These are phyloP conservation scores for Ceriagrion tenellum DNA, from an alignment of 2,888 invertebrate genomes.

Conservation along the genomic window DNA sequence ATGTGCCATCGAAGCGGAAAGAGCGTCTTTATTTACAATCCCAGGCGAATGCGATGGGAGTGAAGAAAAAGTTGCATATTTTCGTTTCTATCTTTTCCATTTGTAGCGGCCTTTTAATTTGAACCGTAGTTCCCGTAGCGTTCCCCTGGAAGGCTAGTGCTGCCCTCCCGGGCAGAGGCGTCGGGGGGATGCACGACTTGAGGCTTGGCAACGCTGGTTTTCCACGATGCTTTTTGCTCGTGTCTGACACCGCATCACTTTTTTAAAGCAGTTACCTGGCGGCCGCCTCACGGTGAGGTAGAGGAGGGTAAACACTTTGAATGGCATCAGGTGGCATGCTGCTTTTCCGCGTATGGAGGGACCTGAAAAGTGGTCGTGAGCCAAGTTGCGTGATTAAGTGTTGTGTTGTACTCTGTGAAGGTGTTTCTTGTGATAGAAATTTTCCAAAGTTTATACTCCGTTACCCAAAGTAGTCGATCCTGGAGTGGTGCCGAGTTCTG, in stretches of 20 bases:
- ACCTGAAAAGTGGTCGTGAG: background rate
- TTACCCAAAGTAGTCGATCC: background rate
- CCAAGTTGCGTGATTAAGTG: background rate
- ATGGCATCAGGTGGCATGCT: constrained; percentile 4
- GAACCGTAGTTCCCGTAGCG: background rate
- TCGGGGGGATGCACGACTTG: constrained; percentile 7
- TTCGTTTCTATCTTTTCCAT: background rate
- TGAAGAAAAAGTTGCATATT: background rate
- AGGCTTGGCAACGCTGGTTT: constrained; percentile 53
- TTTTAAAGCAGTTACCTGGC: constrained; percentile 57
- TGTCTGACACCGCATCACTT: constrained; percentile 61
- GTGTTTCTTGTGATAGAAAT: constrained; percentile 13
- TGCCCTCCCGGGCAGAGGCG: constrained; percentile 50
- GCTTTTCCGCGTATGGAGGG: constrained; percentile 2
- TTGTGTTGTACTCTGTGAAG: background rate
- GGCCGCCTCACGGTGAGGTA: constrained; percentile 43
- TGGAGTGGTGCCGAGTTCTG: too few species aligned
- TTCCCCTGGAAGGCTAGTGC: constrained; percentile 29
- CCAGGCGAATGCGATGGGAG: background rate
- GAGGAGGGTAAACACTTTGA: background rate
- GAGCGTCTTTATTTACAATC: background rate
- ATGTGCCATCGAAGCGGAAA: background rate
- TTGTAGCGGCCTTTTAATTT: background rate
- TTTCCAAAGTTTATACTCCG: background rate
- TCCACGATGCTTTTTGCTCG: constrained; percentile 54